phyloP scores from a whole-genome alignment of 1,140 invertebrate genomes.

The Hyles euphorbiae region DNA sequence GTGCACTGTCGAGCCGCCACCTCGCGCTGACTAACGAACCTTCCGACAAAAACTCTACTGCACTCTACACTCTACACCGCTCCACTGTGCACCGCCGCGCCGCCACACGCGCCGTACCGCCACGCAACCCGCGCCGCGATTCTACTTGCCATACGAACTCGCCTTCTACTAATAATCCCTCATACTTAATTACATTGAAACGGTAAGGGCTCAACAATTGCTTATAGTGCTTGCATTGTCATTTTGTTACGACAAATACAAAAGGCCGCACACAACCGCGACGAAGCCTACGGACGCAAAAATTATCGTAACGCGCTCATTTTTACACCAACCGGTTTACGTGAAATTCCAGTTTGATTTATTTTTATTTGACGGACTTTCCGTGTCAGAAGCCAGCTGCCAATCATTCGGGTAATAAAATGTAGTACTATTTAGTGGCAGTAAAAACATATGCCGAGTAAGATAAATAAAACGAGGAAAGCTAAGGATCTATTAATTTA shows the following conservation, averaged over 20 bases:
- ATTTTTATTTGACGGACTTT: no score
- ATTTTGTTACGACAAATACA: no score
- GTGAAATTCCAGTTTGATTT: no score
- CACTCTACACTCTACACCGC: slow-evolving; percentile 10
- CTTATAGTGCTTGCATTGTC: no score
- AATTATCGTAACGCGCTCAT: no score
- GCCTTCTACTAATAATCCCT: slow-evolving; percentile 23
- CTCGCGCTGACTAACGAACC: slow-evolving; percentile 65
- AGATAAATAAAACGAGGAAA: slow-evolving; percentile 20
- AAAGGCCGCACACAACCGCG: no score
- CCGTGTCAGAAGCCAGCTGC: no score
- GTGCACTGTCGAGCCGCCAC: slow-evolving; percentile 56
- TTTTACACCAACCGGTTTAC: no score
- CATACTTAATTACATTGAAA: slow-evolving; percentile 7
- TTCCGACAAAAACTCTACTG: slow-evolving; percentile 54
- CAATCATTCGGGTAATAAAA: no score
- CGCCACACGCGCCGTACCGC: not conserved
- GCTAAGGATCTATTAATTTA: slow-evolving; percentile 46
- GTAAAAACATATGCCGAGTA: not conserved
- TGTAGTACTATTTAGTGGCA: no score
- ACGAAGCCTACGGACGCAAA: no score
- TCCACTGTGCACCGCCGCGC: slow-evolving; percentile 4
- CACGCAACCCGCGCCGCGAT: not conserved
- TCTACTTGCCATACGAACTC: slow-evolving; percentile 21
- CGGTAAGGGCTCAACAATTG: not conserved